Evolutionary conservation across 2,113 vertebrate genomes (phyloP), one percentile per base, ranked within the genome.

Genomic region (Sebastes fasciatus): DNA sequence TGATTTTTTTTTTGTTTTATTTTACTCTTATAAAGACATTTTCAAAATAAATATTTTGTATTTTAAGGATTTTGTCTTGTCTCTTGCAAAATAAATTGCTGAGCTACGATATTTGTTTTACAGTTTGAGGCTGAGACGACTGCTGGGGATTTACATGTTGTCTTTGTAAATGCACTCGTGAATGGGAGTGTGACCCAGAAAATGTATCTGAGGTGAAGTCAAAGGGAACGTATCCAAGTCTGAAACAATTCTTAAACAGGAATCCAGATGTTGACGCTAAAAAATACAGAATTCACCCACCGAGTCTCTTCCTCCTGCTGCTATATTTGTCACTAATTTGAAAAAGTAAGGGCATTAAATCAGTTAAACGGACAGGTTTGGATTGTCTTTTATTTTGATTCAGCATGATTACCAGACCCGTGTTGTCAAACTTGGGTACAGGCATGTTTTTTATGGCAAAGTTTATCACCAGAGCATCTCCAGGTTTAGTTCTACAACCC

Each of bases 31-130:
- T 86, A 88, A 91, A 91, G 80, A 93, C 93, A 94, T 93, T 94
- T 94, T 95, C 85, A 89, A 94, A 94, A 94, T 95, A 94, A 94
- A 94, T 95, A 94, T 95, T 95, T 94, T 95, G 92, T 95, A 94
- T 95, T 94, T 94, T 93, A 92, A 89, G 73, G 68, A 78, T 58
- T 94, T 91, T 92, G 88, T 88, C 88, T 92, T 87, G 87, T 90
- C 88, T 94, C 80, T 90, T 93, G 88, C 71, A 71, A 78, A 74
- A 74, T 79, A 77, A 80, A 40, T 19, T 54, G 69, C 77, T 34
- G 40, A 26, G 57, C n/a, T 55, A 5, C 64, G 7, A 57, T 55
- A 3, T 66, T 52, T 57, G 34, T 68, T 71, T 45, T 51, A 66
- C 21, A 61, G 26, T 52, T 1, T 34, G 4, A 74, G 10, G 23